These are phyloP conservation scores for Xiphophorus hellerii DNA, from an alignment of 2,113 vertebrate species.

Conservation along the genomic window DNA sequence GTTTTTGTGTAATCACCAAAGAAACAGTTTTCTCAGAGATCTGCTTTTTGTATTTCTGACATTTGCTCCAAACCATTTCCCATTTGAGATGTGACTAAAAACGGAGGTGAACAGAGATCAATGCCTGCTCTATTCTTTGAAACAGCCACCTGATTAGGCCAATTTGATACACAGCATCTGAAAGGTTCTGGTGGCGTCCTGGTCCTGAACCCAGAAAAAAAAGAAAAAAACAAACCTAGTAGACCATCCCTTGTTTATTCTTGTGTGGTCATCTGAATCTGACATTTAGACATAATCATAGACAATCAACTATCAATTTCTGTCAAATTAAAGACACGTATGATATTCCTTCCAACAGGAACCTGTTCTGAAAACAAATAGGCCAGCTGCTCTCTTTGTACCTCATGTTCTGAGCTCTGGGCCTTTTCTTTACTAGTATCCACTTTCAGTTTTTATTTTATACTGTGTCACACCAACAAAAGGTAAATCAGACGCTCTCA, in stretches of 20 bases:
- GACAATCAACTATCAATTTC: neutral
- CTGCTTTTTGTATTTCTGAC: no score
- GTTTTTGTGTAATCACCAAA: no score
- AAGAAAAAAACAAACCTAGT: neutral
- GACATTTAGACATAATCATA: neutral
- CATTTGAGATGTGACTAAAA: no score
- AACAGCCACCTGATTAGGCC: no score
- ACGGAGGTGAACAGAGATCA: no score
- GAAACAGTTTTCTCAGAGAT: no score
- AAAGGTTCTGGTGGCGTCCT: no score
- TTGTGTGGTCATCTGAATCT: neutral
- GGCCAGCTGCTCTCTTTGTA: slow-evolving; percentile 20
- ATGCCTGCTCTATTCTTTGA: no score
- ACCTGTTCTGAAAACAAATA: neutral
- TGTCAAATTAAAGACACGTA: slow-evolving; percentile 9
- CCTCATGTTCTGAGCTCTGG: slow-evolving; percentile 17
- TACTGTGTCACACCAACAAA: slow-evolving; percentile 19
- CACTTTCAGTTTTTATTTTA: slow-evolving; percentile 19
- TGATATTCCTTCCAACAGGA: neutral
- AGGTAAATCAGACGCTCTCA: slow-evolving; percentile 24
- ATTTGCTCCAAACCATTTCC: no score
- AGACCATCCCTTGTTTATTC: neutral
- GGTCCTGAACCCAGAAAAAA: no score
- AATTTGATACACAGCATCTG: no score
- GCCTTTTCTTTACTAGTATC: slow-evolving; percentile 24